Percentiles rank a stretch among this genome's conserved stretches.
phyloP scores from a whole-genome alignment of 2,888 invertebrate species.

The Ennomos quercinarius region DNA sequence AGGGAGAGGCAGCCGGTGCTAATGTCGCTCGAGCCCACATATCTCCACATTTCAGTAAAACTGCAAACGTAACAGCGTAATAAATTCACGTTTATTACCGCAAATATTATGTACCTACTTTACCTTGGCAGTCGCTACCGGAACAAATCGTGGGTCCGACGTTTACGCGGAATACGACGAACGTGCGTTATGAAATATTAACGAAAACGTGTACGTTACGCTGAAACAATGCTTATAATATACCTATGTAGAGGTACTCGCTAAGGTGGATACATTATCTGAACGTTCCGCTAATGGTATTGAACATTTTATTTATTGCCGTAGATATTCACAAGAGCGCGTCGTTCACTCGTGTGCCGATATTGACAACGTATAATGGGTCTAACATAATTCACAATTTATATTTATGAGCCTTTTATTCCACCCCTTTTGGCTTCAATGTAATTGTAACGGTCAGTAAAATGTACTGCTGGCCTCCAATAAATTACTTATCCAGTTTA shows the following conservation, averaged over 20 bases:
- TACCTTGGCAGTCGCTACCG: slow-evolving; percentile 71
- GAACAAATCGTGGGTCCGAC: slow-evolving; percentile 72
- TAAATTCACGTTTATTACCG: slow-evolving; percentile 83
- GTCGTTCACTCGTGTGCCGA: slow-evolving; percentile 50
- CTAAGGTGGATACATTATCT: slow-evolving; percentile 70
- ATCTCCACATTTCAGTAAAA: slow-evolving; percentile 80
- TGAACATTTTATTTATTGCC: slow-evolving; percentile 69
- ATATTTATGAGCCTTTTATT: slow-evolving; percentile 52
- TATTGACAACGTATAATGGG: slow-evolving; percentile 53
- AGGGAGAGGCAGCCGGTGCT: slow-evolving; percentile 62
- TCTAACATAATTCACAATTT: slow-evolving; percentile 55
- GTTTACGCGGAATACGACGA: slow-evolving; percentile 64
- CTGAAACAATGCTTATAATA: slow-evolving; percentile 60
- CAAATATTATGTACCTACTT: slow-evolving; percentile 73
- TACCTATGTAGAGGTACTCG: slow-evolving; percentile 36
- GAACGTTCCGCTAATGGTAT: slow-evolving; percentile 70
- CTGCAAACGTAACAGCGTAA: slow-evolving; percentile 80
- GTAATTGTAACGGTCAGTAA: slow-evolving; percentile 31
- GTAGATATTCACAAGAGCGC: slow-evolving; percentile 54
- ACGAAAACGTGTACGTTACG: slow-evolving; percentile 65
- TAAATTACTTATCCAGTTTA: slow-evolving; percentile 14
- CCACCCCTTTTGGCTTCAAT: slow-evolving; percentile 32
- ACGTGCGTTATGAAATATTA: slow-evolving; percentile 73
- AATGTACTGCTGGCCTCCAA: slow-evolving; percentile 11
- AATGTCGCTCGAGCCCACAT: slow-evolving; percentile 68